Conservation (phyloP, 1,140 invertebrate species). For the Lepidostoma basale region DNA sequence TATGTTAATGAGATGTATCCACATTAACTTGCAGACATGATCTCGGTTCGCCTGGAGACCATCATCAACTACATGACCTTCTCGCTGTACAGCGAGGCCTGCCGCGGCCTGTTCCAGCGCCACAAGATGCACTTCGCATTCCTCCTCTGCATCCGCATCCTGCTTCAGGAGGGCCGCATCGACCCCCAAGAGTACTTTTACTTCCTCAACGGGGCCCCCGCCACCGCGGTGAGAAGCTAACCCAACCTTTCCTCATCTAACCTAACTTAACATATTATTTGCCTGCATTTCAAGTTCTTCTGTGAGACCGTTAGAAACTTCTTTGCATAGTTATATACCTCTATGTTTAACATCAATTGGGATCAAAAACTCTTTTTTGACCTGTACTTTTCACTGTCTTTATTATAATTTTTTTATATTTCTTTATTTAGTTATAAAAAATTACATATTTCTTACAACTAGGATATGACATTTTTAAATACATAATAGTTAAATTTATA, state of each 20-base stretch:
- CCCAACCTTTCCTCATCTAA: background rate
- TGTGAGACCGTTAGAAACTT: too few species aligned
- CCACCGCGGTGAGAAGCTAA: constrained; percentile 45
- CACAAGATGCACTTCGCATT: constrained; percentile 93
- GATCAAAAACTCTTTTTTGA: too few species aligned
- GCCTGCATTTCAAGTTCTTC: too few species aligned
- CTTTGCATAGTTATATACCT: too few species aligned
- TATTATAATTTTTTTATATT: too few species aligned
- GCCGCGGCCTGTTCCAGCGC: constrained; percentile 90
- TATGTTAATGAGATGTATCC: too few species aligned
- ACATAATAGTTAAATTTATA: too few species aligned
- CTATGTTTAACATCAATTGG: too few species aligned
- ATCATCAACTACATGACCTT: constrained; percentile 85
- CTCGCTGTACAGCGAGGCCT: constrained; percentile 86
- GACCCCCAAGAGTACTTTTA: constrained; percentile 78
- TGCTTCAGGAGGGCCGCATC: constrained; percentile 70
- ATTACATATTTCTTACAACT: too few species aligned
- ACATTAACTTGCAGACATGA: constrained; percentile 63
- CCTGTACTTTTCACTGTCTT: too few species aligned
- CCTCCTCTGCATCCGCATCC: constrained; percentile 75
- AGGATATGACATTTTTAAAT: too few species aligned
- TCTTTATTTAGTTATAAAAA: too few species aligned
- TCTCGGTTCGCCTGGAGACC: constrained; percentile 64
- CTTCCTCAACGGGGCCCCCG: constrained; percentile 71
- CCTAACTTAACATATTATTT: background rate